Evolutionary conservation across 2,113 vertebrate species (phyloP), one percentile per base, ranked within the genome.

Genomic region (Clarias batrachus): DNA sequence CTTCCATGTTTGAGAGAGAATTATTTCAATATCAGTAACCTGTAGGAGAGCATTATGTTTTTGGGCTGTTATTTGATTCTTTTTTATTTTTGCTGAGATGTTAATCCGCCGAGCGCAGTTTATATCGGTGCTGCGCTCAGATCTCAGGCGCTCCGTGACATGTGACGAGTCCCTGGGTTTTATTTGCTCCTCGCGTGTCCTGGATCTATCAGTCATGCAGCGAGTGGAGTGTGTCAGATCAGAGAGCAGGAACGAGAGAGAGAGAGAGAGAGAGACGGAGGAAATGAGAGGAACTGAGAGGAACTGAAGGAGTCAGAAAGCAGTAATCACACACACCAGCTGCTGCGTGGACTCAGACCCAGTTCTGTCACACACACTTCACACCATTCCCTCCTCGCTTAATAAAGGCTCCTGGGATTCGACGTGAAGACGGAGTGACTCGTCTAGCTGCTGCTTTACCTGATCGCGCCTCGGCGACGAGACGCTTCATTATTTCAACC

Each of bases 311-410:
- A 89, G 81, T 82, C 84, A 76, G 59, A 82, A 57, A 65, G 63
- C 85, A 63, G 68, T 88, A 86, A 85, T 88, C 83, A 86, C 87
- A 86, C 83, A 86, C 87, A 84, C 89, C 84, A 85, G 81, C 84
- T 88, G 84, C 30, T 73, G 78, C 83, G 87, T 89, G 88, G 86
- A 85, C 57, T 89, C 84, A 92, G 93, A 92, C 93, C 93, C 88
- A 90, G 90, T 93, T 94, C 93, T 94, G 93, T 94, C 93, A 93
- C 52, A 57, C 63, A 74, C 63, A 74, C 81, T 65, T 83, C 87
- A 88, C 65, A 88, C 91, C 60, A 82, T 87, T 74, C 87, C 88
- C 89, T 83, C 85, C 68, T 66, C 85, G 30, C 88, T 89, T 85
- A 85, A 88, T 85, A 81, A 30, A 84, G n/a, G 77, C 79, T 88